Conservation (phyloP, 2,113 vertebrate species). For the Coreoperca whiteheadi region DNA sequence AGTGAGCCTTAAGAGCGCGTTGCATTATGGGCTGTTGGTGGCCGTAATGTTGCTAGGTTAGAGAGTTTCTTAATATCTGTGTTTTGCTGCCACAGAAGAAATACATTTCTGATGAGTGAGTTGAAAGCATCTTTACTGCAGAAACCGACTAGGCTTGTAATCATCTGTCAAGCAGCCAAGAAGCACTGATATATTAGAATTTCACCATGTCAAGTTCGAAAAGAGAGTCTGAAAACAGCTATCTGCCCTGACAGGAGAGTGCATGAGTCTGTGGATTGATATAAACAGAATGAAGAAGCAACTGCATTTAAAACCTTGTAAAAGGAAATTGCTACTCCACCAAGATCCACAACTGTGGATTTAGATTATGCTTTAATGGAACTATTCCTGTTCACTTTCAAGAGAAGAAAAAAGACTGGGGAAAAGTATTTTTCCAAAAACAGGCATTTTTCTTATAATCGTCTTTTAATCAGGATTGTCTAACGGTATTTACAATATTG, state of each 20-base stretch:
- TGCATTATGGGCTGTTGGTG: background rate
- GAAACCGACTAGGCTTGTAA: background rate
- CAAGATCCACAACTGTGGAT: background rate
- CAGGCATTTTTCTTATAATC: background rate
- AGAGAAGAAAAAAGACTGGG: background rate
- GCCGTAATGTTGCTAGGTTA: background rate
- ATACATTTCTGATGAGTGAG: background rate
- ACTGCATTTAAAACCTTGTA: background rate
- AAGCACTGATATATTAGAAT: background rate
- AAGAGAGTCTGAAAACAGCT: background rate
- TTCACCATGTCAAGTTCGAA: background rate
- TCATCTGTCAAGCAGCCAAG: slow-evolving; percentile 10
- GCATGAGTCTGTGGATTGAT: background rate
- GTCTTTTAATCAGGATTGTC: background rate
- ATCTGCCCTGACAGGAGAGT: background rate
- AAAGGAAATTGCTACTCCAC: too few species aligned
- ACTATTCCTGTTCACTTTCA: background rate
- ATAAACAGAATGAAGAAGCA: slow-evolving; percentile 7
- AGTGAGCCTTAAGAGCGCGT: background rate
- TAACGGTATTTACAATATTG: background rate
- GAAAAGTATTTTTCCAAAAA: background rate
- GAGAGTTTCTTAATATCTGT: background rate
- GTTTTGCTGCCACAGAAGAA: background rate
- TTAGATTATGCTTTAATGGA: background rate
- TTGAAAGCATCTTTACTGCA: slow-evolving; percentile 3